Evolutionary conservation across 2,797 vertebrate species (phyloP), one percentile per base, ranked within the genome.

Genomic region (Galago senegalensis): DNA sequence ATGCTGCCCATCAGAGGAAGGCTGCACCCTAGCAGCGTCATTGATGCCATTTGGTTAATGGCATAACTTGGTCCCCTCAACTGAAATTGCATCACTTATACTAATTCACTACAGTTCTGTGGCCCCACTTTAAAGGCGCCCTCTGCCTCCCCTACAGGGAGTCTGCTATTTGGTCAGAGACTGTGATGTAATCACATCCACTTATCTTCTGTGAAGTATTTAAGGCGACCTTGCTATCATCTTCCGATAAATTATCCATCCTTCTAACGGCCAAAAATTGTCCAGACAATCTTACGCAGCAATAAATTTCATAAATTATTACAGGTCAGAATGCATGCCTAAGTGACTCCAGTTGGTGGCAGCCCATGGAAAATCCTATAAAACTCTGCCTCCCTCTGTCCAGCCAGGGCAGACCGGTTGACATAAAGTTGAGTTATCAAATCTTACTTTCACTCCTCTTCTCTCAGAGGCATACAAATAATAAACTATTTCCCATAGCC

Each of bases 191-290:
- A 2, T 60, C 16, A 7, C 43, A 80, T 72, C 34, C 46, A 58
- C 73, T 67, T 81, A 85, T 40, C 76, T 81, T 53, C 75, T 34
- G 29, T 82, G 94, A 93, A 95, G 72, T 80, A 29, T 94, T 97
- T 96, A 97, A 84, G 37, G 46, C 40, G 84, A 86, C 93, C 92
- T 94, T 92, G 53, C 56, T 90, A 34, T 37, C 88, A 94, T 90
- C 25, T 83, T 89, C 82, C 92, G 94, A 76, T 96, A 92, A 97
- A 94, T 96, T 90, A 95, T 97, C 93, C 87, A 91, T 60, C 95
- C 87, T 76, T 95, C 87, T 37, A 73, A 91, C 1, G 11, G 58
- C 29, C 96, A 84, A 89, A 95, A 87, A 87, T 88, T 89, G 61
- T 86, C 79, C 76, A 60, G 91, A 92, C 90, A 87, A 91, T 53